Evolutionary conservation across 2,113 vertebrate genomes (phyloP).

Genomic region (Porphyrio hochstetteri): DNA sequence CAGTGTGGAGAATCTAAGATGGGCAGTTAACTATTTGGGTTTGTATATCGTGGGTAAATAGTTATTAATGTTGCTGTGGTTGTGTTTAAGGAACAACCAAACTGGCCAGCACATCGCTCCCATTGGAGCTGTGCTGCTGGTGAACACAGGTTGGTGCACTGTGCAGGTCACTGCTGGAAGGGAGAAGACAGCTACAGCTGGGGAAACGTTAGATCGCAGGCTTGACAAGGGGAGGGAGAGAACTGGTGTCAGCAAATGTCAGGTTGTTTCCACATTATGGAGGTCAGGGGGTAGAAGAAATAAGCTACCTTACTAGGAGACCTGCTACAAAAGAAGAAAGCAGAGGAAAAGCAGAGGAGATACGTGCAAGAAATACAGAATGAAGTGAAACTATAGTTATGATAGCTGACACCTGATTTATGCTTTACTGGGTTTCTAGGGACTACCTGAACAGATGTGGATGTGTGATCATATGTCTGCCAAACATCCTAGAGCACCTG

Average conservation of each 20-base stretch:
- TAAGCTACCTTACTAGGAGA: background rate
- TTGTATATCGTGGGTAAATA: background rate
- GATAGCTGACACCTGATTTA: background rate
- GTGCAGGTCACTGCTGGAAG: background rate
- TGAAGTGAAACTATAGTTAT: background rate
- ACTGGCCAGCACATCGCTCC: background rate
- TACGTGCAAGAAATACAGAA: rapidly evolving
- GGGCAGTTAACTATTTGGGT: background rate
- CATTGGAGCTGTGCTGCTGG: background rate
- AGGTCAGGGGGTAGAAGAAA: background rate
- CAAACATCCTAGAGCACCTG: background rate
- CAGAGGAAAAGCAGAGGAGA: background rate
- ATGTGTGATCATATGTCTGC: background rate
- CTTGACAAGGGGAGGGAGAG: background rate
- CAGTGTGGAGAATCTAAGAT: background rate
- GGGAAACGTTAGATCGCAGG: background rate
- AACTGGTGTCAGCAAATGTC: background rate
- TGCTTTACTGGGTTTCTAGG: background rate
- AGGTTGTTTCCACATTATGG: background rate
- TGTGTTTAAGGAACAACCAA: background rate
- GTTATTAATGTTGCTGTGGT: background rate
- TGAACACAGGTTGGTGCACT: background rate
- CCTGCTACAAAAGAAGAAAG: background rate
- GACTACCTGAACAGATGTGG: background rate
- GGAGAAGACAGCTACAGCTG: background rate